These are phyloP conservation scores for Leptura quadrifasciata DNA, from an alignment of 2,888 invertebrate genomes.

Conservation along the genomic window DNA sequence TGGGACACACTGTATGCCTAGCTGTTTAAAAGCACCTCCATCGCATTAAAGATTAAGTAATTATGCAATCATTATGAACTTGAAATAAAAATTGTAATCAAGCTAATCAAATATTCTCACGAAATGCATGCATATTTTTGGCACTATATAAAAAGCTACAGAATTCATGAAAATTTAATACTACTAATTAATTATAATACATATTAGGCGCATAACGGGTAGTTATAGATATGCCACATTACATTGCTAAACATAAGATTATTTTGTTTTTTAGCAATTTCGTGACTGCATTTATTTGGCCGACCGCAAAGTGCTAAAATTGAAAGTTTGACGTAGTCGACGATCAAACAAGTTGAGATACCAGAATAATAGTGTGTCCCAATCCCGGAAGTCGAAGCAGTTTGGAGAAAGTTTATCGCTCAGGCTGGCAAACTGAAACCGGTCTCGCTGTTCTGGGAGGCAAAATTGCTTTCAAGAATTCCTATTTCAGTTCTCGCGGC, in stretches of 20 bases:
- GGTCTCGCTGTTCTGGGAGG: slow-evolving; percentile 62
- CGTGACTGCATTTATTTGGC: slow-evolving; percentile 33
- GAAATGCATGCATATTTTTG: too few relatives aligned
- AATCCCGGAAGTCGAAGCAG: slow-evolving; percentile 68
- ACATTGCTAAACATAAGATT: background rate
- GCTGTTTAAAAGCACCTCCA: too few relatives aligned
- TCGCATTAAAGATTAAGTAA: too few relatives aligned
- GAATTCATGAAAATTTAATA: background rate
- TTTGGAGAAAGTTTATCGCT: slow-evolving; percentile 68
- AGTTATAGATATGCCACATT: background rate
- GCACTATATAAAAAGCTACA: too few relatives aligned
- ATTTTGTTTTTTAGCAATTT: background rate
- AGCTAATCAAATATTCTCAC: too few relatives aligned
- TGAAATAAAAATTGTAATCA: too few relatives aligned
- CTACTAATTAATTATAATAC: background rate
- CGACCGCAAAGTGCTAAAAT: slow-evolving; percentile 49
- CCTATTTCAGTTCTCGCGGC: slow-evolving; percentile 53
- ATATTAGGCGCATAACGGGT: background rate
- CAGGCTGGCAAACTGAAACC: slow-evolving; percentile 66
- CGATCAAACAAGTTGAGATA: slow-evolving; percentile 44
- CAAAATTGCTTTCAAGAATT: slow-evolving; percentile 63
- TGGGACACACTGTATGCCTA: too few relatives aligned
- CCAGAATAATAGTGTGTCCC: slow-evolving; percentile 57
- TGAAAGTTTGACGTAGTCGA: slow-evolving; percentile 49
- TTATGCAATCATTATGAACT: too few relatives aligned